phyloP scores from a whole-genome alignment of 2,113 vertebrate genomes.

The Oreochromis niloticus region DNA sequence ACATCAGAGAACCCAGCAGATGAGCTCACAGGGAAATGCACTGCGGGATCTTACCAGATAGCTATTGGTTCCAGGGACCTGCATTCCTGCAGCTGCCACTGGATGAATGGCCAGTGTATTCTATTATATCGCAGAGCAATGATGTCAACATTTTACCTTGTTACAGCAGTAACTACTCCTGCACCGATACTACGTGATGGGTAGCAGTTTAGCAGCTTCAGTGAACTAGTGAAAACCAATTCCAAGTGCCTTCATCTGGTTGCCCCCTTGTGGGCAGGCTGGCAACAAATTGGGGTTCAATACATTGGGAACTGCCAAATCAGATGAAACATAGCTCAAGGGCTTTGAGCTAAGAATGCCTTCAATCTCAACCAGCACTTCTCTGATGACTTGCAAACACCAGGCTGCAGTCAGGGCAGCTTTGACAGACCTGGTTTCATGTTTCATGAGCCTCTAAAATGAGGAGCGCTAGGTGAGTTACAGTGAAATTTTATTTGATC shows the following conservation, averaged over 20 bases:
- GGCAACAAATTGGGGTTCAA: not conserved
- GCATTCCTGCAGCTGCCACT: not conserved
- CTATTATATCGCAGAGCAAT: not conserved
- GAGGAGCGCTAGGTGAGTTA: not conserved
- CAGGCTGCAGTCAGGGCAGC: not conserved
- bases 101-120: not conserved
- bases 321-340: not conserved
- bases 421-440: not conserved
- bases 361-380: not conserved
- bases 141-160: not conserved
- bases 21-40: not conserved
- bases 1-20: not conserved
- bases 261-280: not conserved
- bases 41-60: not conserved
- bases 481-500: not conserved
- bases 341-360: not conserved
- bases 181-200: not conserved
- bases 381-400: not conserved
- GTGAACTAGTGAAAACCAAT: not conserved
- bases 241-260: not conserved
- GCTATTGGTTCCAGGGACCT: not conserved
- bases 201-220: not conserved
- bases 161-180: not conserved
- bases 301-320: not conserved
- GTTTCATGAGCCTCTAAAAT: not conserved